Evolutionary conservation across 2,113 vertebrate species (phyloP).

Genomic region (Piprites chloris): DNA sequence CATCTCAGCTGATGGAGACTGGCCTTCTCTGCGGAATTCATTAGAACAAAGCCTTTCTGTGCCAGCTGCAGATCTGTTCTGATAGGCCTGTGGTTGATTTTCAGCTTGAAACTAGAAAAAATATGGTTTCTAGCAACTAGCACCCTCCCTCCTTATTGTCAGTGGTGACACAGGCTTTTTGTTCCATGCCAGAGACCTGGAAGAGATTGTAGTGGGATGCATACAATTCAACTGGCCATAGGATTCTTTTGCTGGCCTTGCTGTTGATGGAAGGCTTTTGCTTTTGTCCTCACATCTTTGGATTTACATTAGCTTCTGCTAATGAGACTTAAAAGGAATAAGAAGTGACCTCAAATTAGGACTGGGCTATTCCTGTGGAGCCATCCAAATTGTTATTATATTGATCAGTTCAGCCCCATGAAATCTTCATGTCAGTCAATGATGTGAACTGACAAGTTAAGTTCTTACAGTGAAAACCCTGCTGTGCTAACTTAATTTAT

Average conservation of each 20-base stretch:
- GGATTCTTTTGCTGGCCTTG: neutral
- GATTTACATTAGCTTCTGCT: neutral
- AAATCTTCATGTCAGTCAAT: slow-evolving; percentile 34
- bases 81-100: neutral
- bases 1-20: neutral
- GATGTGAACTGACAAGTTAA: slow-evolving; percentile 49
- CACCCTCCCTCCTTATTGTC: neutral
- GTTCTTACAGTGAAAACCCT: slow-evolving; percentile 38
- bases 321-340: slow-evolving; percentile 30
- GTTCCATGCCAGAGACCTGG: neutral
- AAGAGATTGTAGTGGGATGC: neutral
- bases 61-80: neutral
- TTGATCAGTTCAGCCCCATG: slow-evolving; percentile 41
- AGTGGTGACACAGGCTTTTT: neutral
- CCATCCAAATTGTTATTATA: slow-evolving; percentile 14
- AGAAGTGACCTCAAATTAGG: slow-evolving; percentile 51
- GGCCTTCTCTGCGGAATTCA: neutral
- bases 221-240: neutral
- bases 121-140: neutral
- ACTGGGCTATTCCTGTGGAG: slow-evolving; percentile 18
- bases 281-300: neutral
- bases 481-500: slow-evolving; percentile 40
- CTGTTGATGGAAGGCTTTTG: neutral
- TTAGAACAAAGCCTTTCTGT: neutral
- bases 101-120: neutral